These are phyloP conservation scores for Tylochromis polylepis DNA, from an alignment of 2,113 vertebrate genomes.

Conservation along the genomic window DNA sequence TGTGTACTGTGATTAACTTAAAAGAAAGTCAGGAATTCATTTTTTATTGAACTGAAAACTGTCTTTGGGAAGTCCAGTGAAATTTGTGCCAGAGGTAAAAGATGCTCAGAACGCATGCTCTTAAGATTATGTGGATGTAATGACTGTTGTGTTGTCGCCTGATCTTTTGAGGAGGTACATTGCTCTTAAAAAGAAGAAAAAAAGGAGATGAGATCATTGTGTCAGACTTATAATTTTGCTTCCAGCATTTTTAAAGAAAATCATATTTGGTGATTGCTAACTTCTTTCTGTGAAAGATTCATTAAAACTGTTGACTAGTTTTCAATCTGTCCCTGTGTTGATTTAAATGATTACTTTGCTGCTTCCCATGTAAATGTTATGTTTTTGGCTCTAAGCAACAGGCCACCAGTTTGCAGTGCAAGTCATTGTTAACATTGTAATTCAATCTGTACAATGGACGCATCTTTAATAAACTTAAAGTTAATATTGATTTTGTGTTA, in stretches of 20 bases:
- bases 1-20: background rate
- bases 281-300: conserved; percentile 78
- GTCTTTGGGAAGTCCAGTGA: background rate
- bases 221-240: background rate
- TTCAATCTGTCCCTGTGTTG: conserved; percentile 16
- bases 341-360: background rate
- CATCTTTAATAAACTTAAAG: background rate
- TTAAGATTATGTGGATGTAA: background rate
- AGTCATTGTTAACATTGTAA: background rate
- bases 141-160: background rate
- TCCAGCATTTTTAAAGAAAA: background rate
- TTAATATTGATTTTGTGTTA: background rate
- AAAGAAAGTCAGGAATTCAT: background rate
- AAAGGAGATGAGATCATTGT: background rate
- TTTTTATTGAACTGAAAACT: background rate
- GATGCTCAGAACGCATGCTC: background rate
- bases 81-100: background rate
- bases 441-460: background rate
- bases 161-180: background rate
- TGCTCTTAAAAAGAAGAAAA: background rate
- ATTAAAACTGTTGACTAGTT: conserved; percentile 25
- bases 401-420: background rate
- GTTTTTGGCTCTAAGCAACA: background rate
- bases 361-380: background rate
- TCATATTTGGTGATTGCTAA: conserved; percentile 6